These are phyloP conservation scores for Carettochelys insculpta DNA, from an alignment of 2,113 vertebrate genomes.

Conservation along the genomic window DNA sequence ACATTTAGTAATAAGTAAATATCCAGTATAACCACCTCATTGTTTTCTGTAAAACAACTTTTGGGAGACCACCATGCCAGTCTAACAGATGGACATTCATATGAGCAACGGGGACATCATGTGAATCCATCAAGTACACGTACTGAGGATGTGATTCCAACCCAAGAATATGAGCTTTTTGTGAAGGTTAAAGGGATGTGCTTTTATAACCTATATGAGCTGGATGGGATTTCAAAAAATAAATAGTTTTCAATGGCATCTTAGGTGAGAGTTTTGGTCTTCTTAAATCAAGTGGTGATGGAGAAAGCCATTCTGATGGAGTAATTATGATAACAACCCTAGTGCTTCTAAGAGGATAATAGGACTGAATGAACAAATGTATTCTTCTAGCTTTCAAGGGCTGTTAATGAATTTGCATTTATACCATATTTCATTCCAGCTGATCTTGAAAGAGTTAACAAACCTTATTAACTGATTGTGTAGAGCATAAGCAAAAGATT, in stretches of 20 bases:
- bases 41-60: slow-evolving; percentile 26
- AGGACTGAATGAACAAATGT: slow-evolving; percentile 8
- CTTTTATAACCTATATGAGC: slow-evolving; percentile 46
- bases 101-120: slow-evolving; percentile 57
- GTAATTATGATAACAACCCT: not conserved
- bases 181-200: slow-evolving; percentile 67
- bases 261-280: not conserved
- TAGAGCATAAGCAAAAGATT: not conserved
- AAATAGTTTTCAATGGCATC: slow-evolving; percentile 15
- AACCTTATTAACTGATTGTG: not conserved
- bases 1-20: slow-evolving; percentile 44
- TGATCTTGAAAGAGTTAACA: not conserved
- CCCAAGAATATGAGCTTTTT: slow-evolving; percentile 70
- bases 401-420: slow-evolving; percentile 4
- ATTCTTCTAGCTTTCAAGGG: not conserved
- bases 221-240: slow-evolving; percentile 71
- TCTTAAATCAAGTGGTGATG: slow-evolving; percentile 37
- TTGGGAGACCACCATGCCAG: slow-evolving; percentile 56
- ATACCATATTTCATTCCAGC: not conserved
- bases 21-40: not conserved
- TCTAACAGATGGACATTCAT: slow-evolving; percentile 62
- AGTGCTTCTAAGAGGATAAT: slow-evolving; percentile 2
- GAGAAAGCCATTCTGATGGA: not conserved
- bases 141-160: slow-evolving; percentile 67
- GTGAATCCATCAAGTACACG: slow-evolving; percentile 69